A percentile compares a stretch with the other conserved stretches of the same genome.
These are phyloP conservation scores for Pseudachorutes palmiensis DNA, from an alignment of 1,140 invertebrate genomes.

Conservation along the genomic window DNA sequence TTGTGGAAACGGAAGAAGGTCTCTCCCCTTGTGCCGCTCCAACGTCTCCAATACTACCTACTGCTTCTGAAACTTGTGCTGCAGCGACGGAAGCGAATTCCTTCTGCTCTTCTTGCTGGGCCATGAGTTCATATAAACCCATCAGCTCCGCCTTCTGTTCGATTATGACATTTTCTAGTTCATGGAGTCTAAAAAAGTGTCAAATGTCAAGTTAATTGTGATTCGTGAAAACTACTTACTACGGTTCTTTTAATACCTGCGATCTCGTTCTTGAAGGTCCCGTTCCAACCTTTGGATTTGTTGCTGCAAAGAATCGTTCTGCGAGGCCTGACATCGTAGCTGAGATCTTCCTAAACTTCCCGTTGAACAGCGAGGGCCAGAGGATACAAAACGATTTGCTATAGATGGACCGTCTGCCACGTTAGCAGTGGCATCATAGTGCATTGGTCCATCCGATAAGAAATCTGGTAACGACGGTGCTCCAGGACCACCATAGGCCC, in stretches of 20 bases:
- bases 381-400: not conserved
- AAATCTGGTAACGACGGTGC: conserved; percentile 3
- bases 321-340: not conserved
- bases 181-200: not conserved
- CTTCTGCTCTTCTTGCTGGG: not conserved
- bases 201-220: too few species aligned
- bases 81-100: too few species aligned
- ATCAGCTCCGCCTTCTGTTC: not conserved
- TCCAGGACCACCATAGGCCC: not conserved
- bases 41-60: too few species aligned
- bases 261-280: not conserved
- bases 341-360: conserved; percentile 4
- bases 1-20: not conserved
- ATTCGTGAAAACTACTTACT: too few species aligned
- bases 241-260: too few species aligned
- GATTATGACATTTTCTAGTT: not conserved
- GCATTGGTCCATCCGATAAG: conserved; percentile 11
- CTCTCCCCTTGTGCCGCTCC: not conserved
- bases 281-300: not conserved
- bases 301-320: not conserved
- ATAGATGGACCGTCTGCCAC: not conserved
- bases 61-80: too few species aligned
- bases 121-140: not conserved
- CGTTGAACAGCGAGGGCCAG: not conserved
- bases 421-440: conserved; percentile 2